Evolutionary conservation across 1,140 invertebrate species (phyloP).

Genomic region (Euura lappo): DNA sequence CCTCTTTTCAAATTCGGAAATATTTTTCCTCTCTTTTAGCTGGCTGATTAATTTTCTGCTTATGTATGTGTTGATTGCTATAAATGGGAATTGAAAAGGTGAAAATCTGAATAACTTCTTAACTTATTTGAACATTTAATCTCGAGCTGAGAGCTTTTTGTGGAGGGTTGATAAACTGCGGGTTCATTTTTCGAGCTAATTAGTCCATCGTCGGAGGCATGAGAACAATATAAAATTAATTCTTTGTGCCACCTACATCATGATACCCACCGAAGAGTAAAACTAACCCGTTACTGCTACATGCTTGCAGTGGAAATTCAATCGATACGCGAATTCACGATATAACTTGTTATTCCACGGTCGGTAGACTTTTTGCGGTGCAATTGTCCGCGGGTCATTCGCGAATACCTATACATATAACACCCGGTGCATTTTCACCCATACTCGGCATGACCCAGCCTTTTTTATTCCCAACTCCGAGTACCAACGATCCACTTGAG

Average conservation of each 20-base stretch:
- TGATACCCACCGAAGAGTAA: neutral
- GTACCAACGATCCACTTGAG: neutral
- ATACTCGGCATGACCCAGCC: neutral
- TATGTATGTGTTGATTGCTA: too few species aligned
- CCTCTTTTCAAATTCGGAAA: neutral
- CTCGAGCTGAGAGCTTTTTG: too few species aligned
- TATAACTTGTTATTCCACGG: neutral
- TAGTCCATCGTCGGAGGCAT: neutral
- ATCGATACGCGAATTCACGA: neutral
- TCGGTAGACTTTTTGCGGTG: neutral
- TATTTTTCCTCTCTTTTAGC: neutral
- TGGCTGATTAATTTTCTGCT: neutral
- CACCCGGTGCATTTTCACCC: neutral
- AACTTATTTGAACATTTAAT: neutral
- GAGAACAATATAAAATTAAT: neutral
- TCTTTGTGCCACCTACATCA: neutral
- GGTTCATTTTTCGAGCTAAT: neutral
- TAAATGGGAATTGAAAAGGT: too few species aligned
- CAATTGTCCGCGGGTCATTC: neutral
- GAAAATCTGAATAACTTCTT: too few species aligned
- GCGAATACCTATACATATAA: neutral
- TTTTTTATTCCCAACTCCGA: neutral
- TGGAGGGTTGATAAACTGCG: neutral
- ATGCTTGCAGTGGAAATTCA: neutral
- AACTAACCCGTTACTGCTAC: neutral